Base-by-base conservation (phyloP, 2,888 invertebrate genomes). In the Ornithoptera alexandrae region DNA sequence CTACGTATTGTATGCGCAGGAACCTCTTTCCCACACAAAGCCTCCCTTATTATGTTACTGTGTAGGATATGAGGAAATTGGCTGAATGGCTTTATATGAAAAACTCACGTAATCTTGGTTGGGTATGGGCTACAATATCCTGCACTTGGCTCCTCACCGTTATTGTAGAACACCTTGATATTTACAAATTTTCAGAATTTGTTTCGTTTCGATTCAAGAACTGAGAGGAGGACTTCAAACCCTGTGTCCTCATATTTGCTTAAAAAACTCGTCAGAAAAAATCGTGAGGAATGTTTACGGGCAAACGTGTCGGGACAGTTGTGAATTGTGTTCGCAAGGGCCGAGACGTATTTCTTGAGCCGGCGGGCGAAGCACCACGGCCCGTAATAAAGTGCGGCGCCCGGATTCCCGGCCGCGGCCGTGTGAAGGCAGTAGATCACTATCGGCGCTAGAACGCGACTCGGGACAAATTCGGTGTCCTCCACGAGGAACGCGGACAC, bases 1-100 rank as follows among this genome's bases (percentile, higher is more conserved):
- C 81, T 85, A 84, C 85, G 86, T 85, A 90, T 88, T 89, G 88
- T 86, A 86, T 87, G 85, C 87, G 86, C 84, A 85, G 84, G 83
- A 87, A 88, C 89, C 89, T 87, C 89, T 89, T 90, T 88, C 83
- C 85, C 84, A 86, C 84, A 89, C 87, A 90, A 90, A 89, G 89
- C 87, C 84, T 87, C 85, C 87, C 86, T 90, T 91, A 91, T 92
- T 90, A 89, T 90, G 86, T 88, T 87, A 83, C 85, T 86, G 84
- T 89, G 87, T 88, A 86, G 89, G 88, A 88, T 92, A 90, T 89
- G 87, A 89, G 89, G 90, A 90, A 91, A 92, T 92, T 91, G 92
- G 90, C 86, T 89, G 88, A 90, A 91, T 91, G 86, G 90, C 88
- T 88, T 89, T 88, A 87, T 90, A 90, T 89, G 88, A 91, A 92